A percentile compares a stretch with the other conserved stretches of the same genome.
Evolutionary conservation across 1,140 invertebrate species (phyloP).

Genomic region (Lordiphosa stackelbergi): DNA sequence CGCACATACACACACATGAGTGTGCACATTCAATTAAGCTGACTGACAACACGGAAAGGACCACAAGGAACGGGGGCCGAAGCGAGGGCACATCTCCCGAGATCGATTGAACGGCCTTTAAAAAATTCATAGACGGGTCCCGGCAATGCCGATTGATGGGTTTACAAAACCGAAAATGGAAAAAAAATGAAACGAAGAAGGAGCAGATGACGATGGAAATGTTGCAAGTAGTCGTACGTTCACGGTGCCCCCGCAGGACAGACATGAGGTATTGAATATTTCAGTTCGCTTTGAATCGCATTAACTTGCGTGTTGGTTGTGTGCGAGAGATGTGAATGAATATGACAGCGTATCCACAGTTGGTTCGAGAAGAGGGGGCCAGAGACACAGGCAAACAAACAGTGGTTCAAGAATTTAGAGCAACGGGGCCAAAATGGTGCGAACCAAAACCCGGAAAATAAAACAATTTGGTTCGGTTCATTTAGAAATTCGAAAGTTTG

Average conservation of each 20-base stretch:
- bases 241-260: background rate
- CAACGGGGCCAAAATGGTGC: too few relatives aligned
- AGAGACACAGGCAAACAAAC: background rate
- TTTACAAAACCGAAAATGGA: constrained; percentile 28
- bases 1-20: constrained; percentile 19
- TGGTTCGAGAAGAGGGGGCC: background rate
- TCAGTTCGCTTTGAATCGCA: constrained; percentile 49
- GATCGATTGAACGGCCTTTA: constrained; percentile 50
- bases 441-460: too few relatives aligned
- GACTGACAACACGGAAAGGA: constrained; percentile 16
- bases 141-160: constrained; percentile 52
- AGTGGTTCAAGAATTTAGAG: too few relatives aligned
- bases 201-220: constrained; percentile 1
- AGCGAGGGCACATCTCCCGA: background rate
- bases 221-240: background rate
- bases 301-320: constrained; percentile 19
- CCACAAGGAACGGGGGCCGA: constrained; percentile 5
- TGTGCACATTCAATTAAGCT: constrained; percentile 54
- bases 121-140: constrained; percentile 54
- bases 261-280: constrained; percentile 42
- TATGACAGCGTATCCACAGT: constrained; percentile 1
- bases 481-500: too few relatives aligned
- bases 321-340: constrained; percentile 12
- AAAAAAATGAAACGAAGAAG: constrained; percentile 20
- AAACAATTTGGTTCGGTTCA: too few relatives aligned